Evolutionary conservation across 30 jellyfish, hydroid and myxozoan species (phyloP).

Genomic region (Calvadosia cruxmelitensis): DNA sequence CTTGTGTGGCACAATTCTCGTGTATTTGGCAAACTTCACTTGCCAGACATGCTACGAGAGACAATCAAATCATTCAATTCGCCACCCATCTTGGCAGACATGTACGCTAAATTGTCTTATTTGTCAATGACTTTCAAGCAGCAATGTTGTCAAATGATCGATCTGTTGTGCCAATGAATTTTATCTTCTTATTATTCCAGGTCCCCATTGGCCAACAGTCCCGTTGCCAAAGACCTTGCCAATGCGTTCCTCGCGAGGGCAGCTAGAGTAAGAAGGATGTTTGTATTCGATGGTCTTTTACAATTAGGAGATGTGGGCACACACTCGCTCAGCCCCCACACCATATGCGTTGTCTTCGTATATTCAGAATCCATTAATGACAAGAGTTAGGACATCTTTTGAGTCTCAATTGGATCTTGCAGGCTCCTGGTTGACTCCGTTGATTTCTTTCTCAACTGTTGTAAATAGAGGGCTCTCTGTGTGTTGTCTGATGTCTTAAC

Average conservation of each 20-base stretch:
- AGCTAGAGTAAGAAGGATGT: not conserved
- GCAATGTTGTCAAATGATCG: not conserved
- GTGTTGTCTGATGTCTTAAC: not conserved
- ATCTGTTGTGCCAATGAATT: not conserved
- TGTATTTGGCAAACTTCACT: conserved; percentile 53
- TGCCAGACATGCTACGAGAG: conserved; percentile 67
- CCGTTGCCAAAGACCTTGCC: conserved; percentile 53
- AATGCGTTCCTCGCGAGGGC: conserved; percentile 40
- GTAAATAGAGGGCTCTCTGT: not conserved
- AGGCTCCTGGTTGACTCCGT: too few relatives aligned
- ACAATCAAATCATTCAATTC: conserved; percentile 50
- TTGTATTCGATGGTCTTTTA: too few relatives aligned
- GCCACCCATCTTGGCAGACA: conserved; percentile 79
- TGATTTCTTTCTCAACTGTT: not conserved
- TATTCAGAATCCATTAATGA: too few relatives aligned
- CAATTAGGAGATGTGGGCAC: too few relatives aligned
- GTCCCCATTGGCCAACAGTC: conserved; percentile 47
- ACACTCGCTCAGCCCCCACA: too few relatives aligned
- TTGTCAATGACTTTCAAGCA: too few relatives aligned
- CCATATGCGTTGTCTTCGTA: too few relatives aligned
- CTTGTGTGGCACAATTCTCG: conserved; percentile 50
- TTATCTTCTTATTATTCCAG: not conserved
- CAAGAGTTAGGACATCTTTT: too few relatives aligned
- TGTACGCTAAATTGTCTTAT: conserved; percentile 22
- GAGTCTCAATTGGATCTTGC: too few relatives aligned